phyloP scores from a whole-genome alignment of 2,888 invertebrate species.

The Lithodes maja region DNA sequence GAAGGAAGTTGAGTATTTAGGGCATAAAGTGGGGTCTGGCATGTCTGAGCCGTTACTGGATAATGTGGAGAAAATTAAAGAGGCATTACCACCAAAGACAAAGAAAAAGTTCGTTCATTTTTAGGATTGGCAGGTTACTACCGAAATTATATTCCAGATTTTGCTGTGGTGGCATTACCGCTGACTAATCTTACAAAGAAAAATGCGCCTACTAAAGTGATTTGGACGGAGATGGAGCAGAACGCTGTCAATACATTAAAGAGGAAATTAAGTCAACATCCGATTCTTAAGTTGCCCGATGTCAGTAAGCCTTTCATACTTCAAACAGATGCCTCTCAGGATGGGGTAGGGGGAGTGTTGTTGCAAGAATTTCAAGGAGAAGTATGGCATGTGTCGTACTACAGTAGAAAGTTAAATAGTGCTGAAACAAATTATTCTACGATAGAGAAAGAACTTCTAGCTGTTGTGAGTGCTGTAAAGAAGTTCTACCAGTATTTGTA shows the following conservation, averaged over 20 bases:
- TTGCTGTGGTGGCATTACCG: neutral
- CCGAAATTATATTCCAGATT: neutral
- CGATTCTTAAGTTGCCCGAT: neutral
- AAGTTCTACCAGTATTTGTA: too few relatives aligned
- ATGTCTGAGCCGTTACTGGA: neutral
- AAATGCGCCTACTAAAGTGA: neutral
- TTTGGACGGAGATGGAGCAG: neutral
- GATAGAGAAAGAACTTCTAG: too few relatives aligned
- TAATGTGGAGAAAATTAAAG: neutral
- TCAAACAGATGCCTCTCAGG: neutral
- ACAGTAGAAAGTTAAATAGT: neutral
- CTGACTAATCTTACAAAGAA: constrained; percentile 16
- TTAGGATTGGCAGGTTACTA: neutral
- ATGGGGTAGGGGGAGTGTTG: neutral
- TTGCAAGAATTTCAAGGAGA: neutral
- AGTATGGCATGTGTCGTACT: neutral
- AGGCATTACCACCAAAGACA: neutral
- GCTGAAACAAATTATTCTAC: too few relatives aligned
- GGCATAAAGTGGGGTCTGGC: neutral
- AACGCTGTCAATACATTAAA: neutral
- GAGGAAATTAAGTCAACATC: neutral
- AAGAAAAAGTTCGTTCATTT: neutral
- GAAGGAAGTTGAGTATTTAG: neutral
- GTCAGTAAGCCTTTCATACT: neutral
- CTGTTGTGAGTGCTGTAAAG: too few relatives aligned